Evolutionary conservation across 1,140 invertebrate genomes (phyloP).

Genomic region (Gerris buenoi): DNA sequence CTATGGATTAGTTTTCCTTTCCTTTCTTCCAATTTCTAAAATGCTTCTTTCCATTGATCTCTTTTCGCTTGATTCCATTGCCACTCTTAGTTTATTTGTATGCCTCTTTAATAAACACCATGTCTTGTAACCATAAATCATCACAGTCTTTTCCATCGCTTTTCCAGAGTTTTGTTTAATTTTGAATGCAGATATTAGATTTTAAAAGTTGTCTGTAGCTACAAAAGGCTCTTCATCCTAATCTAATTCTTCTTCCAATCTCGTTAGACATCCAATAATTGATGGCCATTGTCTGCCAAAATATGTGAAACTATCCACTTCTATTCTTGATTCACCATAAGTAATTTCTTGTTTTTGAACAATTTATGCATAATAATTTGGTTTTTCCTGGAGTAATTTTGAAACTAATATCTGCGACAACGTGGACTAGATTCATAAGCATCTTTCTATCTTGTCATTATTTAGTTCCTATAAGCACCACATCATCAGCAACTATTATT

Average conservation of each 20-base stretch:
- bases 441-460: neutral
- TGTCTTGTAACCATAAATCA: too few relatives aligned
- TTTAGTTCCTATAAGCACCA: neutral
- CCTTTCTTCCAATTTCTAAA: too few relatives aligned
- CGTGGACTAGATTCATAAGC: neutral
- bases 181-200: too few relatives aligned
- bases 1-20: too few relatives aligned
- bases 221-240: neutral
- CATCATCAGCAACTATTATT: neutral
- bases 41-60: too few relatives aligned
- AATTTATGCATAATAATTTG: neutral
- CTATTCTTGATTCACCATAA: neutral
- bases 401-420: neutral
- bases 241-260: too few relatives aligned
- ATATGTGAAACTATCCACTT: neutral
- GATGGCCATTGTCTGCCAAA: neutral
- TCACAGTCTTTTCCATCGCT: too few relatives aligned
- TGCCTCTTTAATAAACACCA: too few relatives aligned
- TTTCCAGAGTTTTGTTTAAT: too few relatives aligned
- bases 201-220: too few relatives aligned
- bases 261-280: neutral
- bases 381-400: neutral
- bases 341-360: neutral
- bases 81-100: too few relatives aligned
- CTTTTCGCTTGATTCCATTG: too few relatives aligned